Conservation (phyloP, 2,888 invertebrate species). For the Adelognathus sp. region DNA sequence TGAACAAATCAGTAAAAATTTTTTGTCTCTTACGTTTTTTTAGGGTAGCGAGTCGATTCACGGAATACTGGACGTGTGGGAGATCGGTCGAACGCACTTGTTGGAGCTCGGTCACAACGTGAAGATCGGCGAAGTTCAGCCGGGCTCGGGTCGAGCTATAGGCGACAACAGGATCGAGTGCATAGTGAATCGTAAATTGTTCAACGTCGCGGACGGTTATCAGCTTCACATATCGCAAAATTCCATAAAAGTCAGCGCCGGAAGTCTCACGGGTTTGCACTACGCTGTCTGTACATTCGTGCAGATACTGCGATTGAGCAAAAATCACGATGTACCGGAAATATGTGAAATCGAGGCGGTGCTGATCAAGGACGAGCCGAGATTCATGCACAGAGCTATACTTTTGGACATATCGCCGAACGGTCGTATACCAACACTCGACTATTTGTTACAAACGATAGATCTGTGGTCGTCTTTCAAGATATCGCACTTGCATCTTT, state of each 20-base stretch:
- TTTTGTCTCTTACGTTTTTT: slow-evolving; percentile 11
- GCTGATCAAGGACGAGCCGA: slow-evolving; percentile 84
- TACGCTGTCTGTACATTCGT: slow-evolving; percentile 84
- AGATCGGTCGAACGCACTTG: slow-evolving; percentile 81
- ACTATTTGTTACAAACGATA: slow-evolving; percentile 82
- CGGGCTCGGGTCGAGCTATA: slow-evolving; percentile 76
- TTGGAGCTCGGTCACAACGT: slow-evolving; percentile 81
- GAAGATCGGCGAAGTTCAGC: slow-evolving; percentile 81
- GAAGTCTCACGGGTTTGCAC: slow-evolving; percentile 83
- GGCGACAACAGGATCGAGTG: slow-evolving; percentile 82
- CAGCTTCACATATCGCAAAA: slow-evolving; percentile 82
- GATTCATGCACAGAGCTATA: slow-evolving; percentile 83
- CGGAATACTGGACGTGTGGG: slow-evolving; percentile 82
- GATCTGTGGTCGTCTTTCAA: slow-evolving; percentile 83
- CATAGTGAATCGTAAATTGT: slow-evolving; percentile 82
- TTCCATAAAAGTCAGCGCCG: slow-evolving; percentile 82
- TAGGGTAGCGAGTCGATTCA: slow-evolving; percentile 78
- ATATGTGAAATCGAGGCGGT: slow-evolving; percentile 78
- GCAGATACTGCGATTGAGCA: slow-evolving; percentile 82
- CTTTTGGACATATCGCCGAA: slow-evolving; percentile 84
- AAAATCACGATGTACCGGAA: slow-evolving; percentile 72
- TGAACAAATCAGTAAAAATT: no score
- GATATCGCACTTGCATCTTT: slow-evolving; percentile 83
- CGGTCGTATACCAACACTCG: slow-evolving; percentile 83
- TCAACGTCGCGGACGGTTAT: slow-evolving; percentile 82